Conservation (phyloP, 2,888 invertebrate species). For the Perithous albicinctus region DNA sequence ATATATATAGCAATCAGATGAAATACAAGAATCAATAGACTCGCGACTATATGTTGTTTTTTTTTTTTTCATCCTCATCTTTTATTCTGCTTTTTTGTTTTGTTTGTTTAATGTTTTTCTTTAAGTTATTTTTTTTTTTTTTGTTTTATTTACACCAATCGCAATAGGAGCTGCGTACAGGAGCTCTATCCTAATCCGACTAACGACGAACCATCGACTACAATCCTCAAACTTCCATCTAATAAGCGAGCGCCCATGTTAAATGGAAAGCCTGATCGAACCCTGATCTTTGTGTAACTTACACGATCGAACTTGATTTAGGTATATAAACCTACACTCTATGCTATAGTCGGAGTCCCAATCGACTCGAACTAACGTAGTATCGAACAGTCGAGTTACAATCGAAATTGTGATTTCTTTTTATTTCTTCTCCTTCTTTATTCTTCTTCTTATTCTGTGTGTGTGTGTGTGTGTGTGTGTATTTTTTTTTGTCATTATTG, state of each 20-base stretch:
- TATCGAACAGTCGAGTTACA: slow-evolving; percentile 79
- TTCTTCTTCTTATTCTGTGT: slow-evolving; percentile 29
- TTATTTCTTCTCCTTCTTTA: slow-evolving; percentile 52
- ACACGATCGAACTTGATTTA: slow-evolving; percentile 79
- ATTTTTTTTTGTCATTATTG: slow-evolving; percentile 46
- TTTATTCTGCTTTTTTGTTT: slow-evolving; percentile 20
- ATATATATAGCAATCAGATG: slow-evolving; percentile 37
- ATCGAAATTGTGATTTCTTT: slow-evolving; percentile 77
- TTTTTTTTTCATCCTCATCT: slow-evolving; percentile 36
- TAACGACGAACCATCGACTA: slow-evolving; percentile 65
- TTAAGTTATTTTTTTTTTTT: slow-evolving; percentile 11
- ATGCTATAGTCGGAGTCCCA: slow-evolving; percentile 76
- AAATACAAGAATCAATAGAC: slow-evolving; percentile 53
- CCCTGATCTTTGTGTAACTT: slow-evolving; percentile 78
- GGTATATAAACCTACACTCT: slow-evolving; percentile 78
- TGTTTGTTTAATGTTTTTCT: slow-evolving; percentile 16
- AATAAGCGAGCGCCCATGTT: slow-evolving; percentile 69
- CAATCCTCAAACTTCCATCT: slow-evolving; percentile 64
- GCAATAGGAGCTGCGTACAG: slow-evolving; percentile 55
- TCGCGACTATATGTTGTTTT: slow-evolving; percentile 39
- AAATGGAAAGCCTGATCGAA: slow-evolving; percentile 77
- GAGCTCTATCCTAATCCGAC: slow-evolving; percentile 58
- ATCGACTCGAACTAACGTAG: slow-evolving; percentile 76
- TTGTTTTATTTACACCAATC: slow-evolving; percentile 54
- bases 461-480: slow-evolving; percentile 35